phyloP scores from a whole-genome alignment of 2,113 vertebrate genomes.

The Epinephelus moara region DNA sequence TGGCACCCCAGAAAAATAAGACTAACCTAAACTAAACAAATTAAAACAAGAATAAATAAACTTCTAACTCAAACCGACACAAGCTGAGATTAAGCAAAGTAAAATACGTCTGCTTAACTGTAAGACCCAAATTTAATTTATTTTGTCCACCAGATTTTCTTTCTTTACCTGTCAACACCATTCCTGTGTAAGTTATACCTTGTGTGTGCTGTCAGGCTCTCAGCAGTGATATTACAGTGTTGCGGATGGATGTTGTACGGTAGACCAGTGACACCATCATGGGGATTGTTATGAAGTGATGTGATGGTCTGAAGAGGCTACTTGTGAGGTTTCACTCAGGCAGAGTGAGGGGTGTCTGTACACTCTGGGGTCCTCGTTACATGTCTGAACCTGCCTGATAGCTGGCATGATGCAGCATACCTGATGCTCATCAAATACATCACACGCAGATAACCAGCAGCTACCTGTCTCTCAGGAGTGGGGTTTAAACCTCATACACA shows the following conservation, averaged over 20 bases:
- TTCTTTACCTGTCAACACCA: background rate
- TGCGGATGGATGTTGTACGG: conserved; percentile 7
- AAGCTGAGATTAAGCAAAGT: no score
- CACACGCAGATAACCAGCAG: background rate
- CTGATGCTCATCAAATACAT: conserved; percentile 31
- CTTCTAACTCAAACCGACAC: background rate
- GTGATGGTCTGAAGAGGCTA: conserved; percentile 11
- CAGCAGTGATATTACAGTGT: background rate
- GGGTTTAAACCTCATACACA: background rate
- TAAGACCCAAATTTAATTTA: background rate
- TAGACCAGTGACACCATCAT: background rate
- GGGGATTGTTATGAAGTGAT: conserved; percentile 35
- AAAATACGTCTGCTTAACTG: background rate
- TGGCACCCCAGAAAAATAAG: no score
- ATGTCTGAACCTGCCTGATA: conserved; percentile 56
- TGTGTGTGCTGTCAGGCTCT: background rate
- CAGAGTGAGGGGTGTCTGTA: conserved; percentile 9
- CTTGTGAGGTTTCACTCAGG: conserved; percentile 17
- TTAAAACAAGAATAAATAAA: no score
- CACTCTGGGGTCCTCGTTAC: conserved; percentile 39
- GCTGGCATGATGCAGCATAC: conserved; percentile 12
- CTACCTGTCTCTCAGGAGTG: background rate
- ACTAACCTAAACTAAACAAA: no score
- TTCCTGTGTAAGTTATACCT: background rate
- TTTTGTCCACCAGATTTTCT: background rate